These are phyloP conservation scores for Callionymus lyra DNA, from an alignment of 2,113 vertebrate species.

Conservation along the genomic window DNA sequence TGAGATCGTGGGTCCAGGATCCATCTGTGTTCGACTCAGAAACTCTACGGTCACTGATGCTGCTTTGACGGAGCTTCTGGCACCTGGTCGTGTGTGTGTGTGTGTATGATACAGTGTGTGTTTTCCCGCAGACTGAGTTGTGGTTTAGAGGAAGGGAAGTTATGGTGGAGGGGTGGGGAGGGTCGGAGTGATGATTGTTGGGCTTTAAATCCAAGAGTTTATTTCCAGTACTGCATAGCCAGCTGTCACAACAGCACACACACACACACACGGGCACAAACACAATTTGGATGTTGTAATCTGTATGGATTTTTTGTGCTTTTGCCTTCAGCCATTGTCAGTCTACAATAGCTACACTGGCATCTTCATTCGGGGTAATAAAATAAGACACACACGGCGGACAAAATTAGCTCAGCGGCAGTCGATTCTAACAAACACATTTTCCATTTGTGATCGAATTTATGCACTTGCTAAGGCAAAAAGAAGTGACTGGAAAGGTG, in stretches of 20 bases:
- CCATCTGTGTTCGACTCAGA: conserved; percentile 34
- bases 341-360: conserved; percentile 7
- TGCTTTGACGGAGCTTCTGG: conserved; percentile 13
- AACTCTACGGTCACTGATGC: conserved; percentile 16
- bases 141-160: conserved; percentile 19
- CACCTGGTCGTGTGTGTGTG: conserved; percentile 8
- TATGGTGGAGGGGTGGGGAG: conserved; percentile 13
- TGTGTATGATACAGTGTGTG: conserved; percentile 18
- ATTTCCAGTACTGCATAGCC: conserved; percentile 54
- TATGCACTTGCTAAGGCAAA: background rate
- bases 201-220: conserved; percentile 41
- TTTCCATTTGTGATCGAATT: no score
- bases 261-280: conserved; percentile 5
- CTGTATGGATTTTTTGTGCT: conserved; percentile 8
- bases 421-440: background rate
- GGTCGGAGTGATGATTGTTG: conserved; percentile 31
- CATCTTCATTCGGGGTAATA: background rate
- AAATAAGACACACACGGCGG: background rate
- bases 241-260: conserved; percentile 49
- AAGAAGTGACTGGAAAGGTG: background rate
- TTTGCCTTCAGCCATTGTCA: conserved; percentile 23
- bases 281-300: conserved; percentile 10
- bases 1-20: conserved; percentile 18
- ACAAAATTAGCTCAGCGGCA: conserved; percentile 9
- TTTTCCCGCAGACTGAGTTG: conserved; percentile 24